phyloP scores from a whole-genome alignment of 2,113 vertebrate genomes.

The Mola mola region DNA sequence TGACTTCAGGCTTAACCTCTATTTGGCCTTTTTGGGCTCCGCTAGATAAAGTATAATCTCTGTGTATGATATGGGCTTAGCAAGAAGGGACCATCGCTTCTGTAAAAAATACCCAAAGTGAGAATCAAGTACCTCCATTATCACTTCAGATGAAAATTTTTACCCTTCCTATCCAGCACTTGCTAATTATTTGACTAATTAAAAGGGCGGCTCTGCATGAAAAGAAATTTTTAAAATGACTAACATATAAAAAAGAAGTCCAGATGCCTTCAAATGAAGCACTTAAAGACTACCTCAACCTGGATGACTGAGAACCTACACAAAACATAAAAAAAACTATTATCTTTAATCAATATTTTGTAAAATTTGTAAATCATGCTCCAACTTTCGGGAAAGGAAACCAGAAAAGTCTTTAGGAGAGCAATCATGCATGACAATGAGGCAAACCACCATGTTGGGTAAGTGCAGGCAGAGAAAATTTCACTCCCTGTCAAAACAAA shows the following conservation, averaged over 20 bases:
- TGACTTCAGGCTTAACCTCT: conserved; percentile 72
- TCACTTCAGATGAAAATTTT: conserved; percentile 13
- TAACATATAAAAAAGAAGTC: background rate
- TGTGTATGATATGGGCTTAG: conserved; percentile 72
- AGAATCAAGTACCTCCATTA: conserved; percentile 7
- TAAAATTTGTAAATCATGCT: background rate
- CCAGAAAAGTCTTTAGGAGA: conserved; percentile 18
- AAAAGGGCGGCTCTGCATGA: conserved; percentile 13
- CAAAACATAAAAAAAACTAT: too few relatives aligned
- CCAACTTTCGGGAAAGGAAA: conserved; percentile 1
- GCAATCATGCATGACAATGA: conserved; percentile 45
- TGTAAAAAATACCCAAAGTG: conserved; percentile 36
- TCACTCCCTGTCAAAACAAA: conserved; percentile 40
- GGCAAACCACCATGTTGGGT: conserved; percentile 46
- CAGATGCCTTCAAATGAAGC: too few relatives aligned
- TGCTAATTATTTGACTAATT: conserved; percentile 21
- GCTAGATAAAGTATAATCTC: conserved; percentile 61
- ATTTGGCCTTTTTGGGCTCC: conserved; percentile 37
- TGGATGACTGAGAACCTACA: too few relatives aligned
- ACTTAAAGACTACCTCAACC: too few relatives aligned
- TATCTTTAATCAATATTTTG: conserved; percentile 2
- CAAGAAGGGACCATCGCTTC: conserved; percentile 54
- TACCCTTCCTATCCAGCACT: background rate
- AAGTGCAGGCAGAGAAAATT: conserved; percentile 35
- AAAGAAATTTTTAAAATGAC: background rate